A percentile compares a stretch with the other conserved stretches of the same genome.
These are phyloP conservation scores for Cylloceria caligata DNA, from an alignment of 2,888 invertebrate genomes.

Conservation along the genomic window DNA sequence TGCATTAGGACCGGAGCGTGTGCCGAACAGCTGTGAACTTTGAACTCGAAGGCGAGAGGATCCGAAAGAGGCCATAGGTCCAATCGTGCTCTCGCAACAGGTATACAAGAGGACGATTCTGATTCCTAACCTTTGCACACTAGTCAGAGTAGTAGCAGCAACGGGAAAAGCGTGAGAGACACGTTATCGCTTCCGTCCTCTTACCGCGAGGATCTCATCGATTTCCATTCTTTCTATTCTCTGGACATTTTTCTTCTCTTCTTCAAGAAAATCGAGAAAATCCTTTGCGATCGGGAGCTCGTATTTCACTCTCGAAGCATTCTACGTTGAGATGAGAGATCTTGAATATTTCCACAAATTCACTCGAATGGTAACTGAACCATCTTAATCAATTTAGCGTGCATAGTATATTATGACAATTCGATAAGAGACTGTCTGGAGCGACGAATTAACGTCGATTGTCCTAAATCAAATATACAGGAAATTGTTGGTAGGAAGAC, in stretches of 20 bases:
- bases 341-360: constrained; percentile 9
- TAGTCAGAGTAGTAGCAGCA: background rate
- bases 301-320: constrained; percentile 5
- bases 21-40: constrained; percentile 32
- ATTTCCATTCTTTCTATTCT: constrained; percentile 12
- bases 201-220: background rate
- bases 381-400: constrained; percentile 8
- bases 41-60: constrained; percentile 25
- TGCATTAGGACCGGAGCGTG: background rate
- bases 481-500: background rate
- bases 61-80: constrained; percentile 18
- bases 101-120: constrained; percentile 53
- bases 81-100: constrained; percentile 57
- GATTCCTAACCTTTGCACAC: constrained; percentile 38
- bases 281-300: background rate
- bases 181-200: constrained; percentile 18
- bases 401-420: constrained; percentile 15
- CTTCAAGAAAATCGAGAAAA: background rate
- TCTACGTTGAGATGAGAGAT: background rate
- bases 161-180: constrained; percentile 8
- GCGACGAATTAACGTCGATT: background rate
- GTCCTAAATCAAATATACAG: background rate
- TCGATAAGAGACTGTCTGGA: constrained; percentile 23
- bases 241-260: background rate
- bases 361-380: background rate